Percentiles rank a stretch among this genome's conserved stretches.
phyloP scores from a whole-genome alignment of 1,140 invertebrate genomes.

The Sitophilus oryzae region DNA sequence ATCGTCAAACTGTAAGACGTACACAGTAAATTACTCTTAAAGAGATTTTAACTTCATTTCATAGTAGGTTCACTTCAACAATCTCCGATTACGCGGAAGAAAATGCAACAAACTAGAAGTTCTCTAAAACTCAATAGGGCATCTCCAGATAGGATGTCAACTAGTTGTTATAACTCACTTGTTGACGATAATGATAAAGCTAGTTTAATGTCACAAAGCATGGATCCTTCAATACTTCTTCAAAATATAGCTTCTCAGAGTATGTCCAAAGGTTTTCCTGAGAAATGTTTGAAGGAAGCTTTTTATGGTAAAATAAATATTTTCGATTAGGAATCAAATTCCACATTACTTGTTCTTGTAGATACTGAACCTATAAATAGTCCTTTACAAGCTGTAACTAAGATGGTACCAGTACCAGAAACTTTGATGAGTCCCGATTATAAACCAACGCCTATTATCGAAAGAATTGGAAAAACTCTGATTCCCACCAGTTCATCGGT shows the following conservation, averaged over 20 bases:
- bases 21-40: no score
- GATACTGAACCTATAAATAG: constrained; percentile 47
- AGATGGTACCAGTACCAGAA: constrained; percentile 79
- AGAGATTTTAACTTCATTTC: not conserved
- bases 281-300: no score
- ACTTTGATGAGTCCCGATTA: constrained; percentile 80
- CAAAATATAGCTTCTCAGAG: constrained; percentile 29
- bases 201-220: constrained; percentile 58
- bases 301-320: no score
- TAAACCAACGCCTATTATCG: constrained; percentile 45
- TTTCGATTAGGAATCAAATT: no score
- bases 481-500: constrained; percentile 1
- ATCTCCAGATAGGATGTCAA: constrained; percentile 65
- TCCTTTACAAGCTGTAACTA: constrained; percentile 71
- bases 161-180: constrained; percentile 55
- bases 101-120: constrained; percentile 40
- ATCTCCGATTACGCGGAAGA: constrained; percentile 37
- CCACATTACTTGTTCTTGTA: constrained; percentile 19
- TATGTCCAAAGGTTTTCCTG: constrained; percentile 11
- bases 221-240: constrained; percentile 47
- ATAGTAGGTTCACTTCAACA: constrained; percentile 32
- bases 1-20: constrained; percentile 26
- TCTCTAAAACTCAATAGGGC: constrained; percentile 59
- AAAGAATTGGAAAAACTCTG: constrained; percentile 14
- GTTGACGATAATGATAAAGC: constrained; percentile 38